Base-by-base conservation (phyloP, 2,113 vertebrate species). In the Typhlomys cinereus region DNA sequence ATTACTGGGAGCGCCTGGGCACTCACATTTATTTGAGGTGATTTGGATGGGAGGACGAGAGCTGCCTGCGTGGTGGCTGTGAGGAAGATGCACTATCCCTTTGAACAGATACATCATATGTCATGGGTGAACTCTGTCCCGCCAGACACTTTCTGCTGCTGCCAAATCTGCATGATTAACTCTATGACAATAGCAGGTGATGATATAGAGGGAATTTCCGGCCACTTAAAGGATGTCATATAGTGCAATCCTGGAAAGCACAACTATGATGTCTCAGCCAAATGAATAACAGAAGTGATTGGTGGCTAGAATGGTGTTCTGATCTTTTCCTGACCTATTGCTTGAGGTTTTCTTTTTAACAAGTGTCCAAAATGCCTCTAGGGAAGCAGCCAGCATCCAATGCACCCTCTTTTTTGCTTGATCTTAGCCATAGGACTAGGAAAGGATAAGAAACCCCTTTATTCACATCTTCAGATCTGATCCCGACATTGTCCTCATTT, bases 51-150 rank as follows among this genome's bases (percentile, higher is more conserved):
- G 93, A 97, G 86, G 87, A 85, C 41, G 95, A 95, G 97, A 89
- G 96, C 96, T 91, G 95, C 96, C n/a, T 85, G 92, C 36, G 25
- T 81, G 91, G 97, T 41, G 89, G 96, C 95, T 89, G 96, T 96
- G 97, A 98, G 98, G 98, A 98, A 98, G 98, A 98, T 98, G 97
- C 98, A 98, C 97, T 98, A 98, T 98, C 98, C 97, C 97, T 97
- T 97, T 97, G 97, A 98, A 97, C 95, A 98, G 96, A 98, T 98
- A 97, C 95, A 98, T 98, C 98, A 98, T 97, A 96, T 93, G 98
- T 98, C 98, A 98, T 94, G 97, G 97, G 94, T 96, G 98, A 96
- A 97, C 97, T 98, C 98, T 93, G 92, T 97, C 97, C 97, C 92
- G 81, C 96, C 88, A 95, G 96, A 97, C 96, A 96, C 92, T 74